phyloP scores from a whole-genome alignment of 64 coral and sea anemone species.

The Hydrozoanthus tunicans region DNA sequence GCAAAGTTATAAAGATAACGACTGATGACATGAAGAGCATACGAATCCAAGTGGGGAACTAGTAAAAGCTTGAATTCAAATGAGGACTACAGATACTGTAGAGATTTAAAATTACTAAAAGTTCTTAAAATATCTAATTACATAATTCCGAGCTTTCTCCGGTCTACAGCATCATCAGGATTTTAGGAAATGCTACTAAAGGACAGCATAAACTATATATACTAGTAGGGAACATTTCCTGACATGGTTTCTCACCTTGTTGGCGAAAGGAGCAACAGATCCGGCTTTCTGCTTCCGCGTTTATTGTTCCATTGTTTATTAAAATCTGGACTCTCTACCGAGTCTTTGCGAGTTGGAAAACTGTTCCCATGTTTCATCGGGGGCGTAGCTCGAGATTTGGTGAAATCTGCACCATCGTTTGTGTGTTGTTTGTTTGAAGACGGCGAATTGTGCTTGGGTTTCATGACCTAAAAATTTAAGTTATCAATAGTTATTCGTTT shows the following conservation, averaged over 20 bases:
- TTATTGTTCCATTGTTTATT: constrained; percentile 34
- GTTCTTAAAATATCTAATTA: no score
- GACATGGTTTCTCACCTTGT: neutral
- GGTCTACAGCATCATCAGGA: no score
- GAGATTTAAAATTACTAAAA: no score
- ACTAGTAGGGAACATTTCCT: no score
- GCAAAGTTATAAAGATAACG: no score
- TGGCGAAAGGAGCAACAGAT: constrained; percentile 47
- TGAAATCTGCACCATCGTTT: constrained; percentile 18
- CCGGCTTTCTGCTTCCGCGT: constrained; percentile 24
- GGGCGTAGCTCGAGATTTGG: neutral
- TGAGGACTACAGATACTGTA: neutral
- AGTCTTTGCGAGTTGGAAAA: constrained; percentile 5
- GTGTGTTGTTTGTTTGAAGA: neutral
- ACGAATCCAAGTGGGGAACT: no score
- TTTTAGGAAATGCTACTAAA: no score
- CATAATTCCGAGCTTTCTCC: no score
- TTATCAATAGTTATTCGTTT: neutral
- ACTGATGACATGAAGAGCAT: neutral
- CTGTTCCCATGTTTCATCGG: constrained; percentile 26
- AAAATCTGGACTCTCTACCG: constrained; percentile 19
- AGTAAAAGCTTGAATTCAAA: no score
- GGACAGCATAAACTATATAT: no score
- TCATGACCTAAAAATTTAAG: neutral
- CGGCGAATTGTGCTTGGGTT: constrained; percentile 13